phyloP scores from a whole-genome alignment of 2,113 vertebrate genomes.

The Eulacestoma nigropectus region DNA sequence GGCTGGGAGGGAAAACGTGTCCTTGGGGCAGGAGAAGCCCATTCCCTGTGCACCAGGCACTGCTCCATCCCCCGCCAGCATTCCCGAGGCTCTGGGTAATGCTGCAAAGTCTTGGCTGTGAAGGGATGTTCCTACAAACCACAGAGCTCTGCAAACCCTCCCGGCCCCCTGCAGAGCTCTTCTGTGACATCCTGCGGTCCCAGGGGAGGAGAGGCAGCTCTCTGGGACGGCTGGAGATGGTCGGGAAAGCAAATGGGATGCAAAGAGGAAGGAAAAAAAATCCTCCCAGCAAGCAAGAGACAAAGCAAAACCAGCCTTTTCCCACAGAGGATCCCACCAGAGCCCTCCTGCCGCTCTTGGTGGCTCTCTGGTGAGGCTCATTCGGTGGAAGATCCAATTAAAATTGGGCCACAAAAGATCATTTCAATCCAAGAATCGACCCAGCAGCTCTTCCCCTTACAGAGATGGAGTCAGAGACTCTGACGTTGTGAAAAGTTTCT shows the following conservation, averaged over 20 bases:
- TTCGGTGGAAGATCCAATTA: neutral
- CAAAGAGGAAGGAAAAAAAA: neutral
- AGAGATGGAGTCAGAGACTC: accelerated
- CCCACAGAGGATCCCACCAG: neutral
- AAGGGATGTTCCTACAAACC: neutral
- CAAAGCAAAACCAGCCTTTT: neutral
- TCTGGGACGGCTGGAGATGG: neutral
- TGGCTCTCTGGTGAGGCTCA: neutral
- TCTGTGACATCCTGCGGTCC: neutral
- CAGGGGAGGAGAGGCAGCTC: neutral
- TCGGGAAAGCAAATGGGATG: neutral
- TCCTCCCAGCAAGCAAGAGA: neutral
- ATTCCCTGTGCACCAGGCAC: accelerated
- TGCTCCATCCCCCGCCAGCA: neutral
- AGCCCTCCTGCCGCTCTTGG: neutral
- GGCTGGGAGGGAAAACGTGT: neutral
- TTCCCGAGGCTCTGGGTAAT: neutral
- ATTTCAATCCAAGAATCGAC: accelerated
- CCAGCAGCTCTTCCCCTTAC: neutral
- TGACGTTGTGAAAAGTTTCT: neutral
- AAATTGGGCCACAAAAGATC: neutral
- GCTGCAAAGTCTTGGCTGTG: neutral
- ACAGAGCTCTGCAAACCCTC: neutral
- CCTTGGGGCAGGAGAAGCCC: neutral
- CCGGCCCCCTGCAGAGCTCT: neutral